These are phyloP conservation scores for Stigmatopora nigra DNA, from an alignment of 2,113 vertebrate genomes.

Conservation along the genomic window DNA sequence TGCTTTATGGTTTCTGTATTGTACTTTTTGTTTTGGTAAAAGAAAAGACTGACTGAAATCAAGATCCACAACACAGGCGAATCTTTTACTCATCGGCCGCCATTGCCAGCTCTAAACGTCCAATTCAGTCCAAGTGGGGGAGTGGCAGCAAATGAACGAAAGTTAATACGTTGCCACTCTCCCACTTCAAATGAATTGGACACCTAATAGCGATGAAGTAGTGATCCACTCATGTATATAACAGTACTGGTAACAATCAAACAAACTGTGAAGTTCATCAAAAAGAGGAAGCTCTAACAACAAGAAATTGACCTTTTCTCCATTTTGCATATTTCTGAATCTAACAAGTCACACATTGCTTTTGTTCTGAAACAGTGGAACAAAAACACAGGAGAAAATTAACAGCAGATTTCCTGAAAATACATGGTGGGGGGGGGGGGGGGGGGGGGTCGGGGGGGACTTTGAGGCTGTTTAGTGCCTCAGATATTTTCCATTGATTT, in stretches of 20 bases:
- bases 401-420: slow-evolving; percentile 6
- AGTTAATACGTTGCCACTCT: too few relatives aligned
- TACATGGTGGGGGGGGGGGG: background rate
- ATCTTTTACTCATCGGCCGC: background rate
- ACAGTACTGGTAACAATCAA: background rate
- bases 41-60: background rate
- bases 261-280: slow-evolving; percentile 11
- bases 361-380: slow-evolving; percentile 53
- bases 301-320: slow-evolving; percentile 15
- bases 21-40: background rate
- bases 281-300: slow-evolving; percentile 18
- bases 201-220: too few relatives aligned
- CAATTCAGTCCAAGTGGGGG: too few relatives aligned
- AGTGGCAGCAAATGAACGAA: too few relatives aligned
- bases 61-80: background rate
- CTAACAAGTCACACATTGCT: slow-evolving; percentile 43
- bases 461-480: background rate
- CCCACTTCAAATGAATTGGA: too few relatives aligned
- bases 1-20: background rate
- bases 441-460: background rate
- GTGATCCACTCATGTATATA: too few relatives aligned
- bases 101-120: too few relatives aligned
- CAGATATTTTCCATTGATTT: background rate
- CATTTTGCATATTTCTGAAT: slow-evolving; percentile 8
- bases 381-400: slow-evolving; percentile 12